Evolutionary conservation across 2,113 vertebrate species (phyloP), one percentile per base, ranked within the genome.

Genomic region (Ophiodon elongatus): DNA sequence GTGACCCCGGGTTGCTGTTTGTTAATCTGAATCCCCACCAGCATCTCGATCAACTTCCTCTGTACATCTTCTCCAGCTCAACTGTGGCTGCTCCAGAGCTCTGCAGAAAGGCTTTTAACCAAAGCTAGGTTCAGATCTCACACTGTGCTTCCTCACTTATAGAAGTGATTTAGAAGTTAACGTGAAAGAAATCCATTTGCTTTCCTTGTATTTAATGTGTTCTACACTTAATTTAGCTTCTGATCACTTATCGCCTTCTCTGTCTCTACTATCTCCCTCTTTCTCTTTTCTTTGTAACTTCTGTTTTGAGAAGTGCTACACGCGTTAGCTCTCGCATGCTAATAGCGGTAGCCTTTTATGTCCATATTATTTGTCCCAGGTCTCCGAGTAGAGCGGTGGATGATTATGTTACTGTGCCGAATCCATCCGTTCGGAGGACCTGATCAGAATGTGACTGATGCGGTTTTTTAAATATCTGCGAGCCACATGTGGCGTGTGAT

Each of bases 401-500:
- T 15, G n/a, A 52, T 76, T 72, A 56, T 19, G 33, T 25, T 73
- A 79, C 11, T 56, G 17, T 69, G 35, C 35, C 17, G n/a, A 79
- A 37, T 71, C 15, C 62, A 70, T 81, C 50, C 75, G 72, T 29
- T 59, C 60, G 37, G 8, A 73, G 59, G 31, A 76, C n/a, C 47
- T 63, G 57, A 71, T 79, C 31, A 39, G n/a, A 70, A 79, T 54
- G 29, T 13, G 59, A 68, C 76, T 27, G 73, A 76, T 75, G 41
- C 11, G 0, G 31, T 69, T 70, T 77, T 75, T 68, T 19, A 52
- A 41, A 64, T 77, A 59, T 80, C 64, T 88, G 73, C 65, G 1
- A 21, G 23, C 75, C 82, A 86, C 79, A 74, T 89, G 89, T 65
- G 78, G 83, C 19, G 13, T 57, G 68, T 70, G 69, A 71, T 78